These are phyloP conservation scores for Dendroctonus valens DNA, from an alignment of 1,140 invertebrate species.

Conservation along the genomic window DNA sequence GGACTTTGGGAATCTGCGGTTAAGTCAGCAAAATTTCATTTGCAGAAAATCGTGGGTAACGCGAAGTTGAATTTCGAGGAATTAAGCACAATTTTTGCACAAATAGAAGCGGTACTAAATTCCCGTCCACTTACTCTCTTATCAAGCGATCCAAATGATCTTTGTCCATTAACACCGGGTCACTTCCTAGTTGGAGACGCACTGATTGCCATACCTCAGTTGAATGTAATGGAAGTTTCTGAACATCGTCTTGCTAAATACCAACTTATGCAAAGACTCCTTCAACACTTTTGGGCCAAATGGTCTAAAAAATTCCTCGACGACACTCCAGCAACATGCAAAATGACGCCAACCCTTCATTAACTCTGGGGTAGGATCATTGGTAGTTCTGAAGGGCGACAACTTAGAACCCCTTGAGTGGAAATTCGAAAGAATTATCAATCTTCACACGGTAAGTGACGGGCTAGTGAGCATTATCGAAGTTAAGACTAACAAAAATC, in stretches of 20 bases:
- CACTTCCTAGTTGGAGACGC: constrained; percentile 48
- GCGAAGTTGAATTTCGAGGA: constrained; percentile 40
- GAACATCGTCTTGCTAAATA: constrained; percentile 10
- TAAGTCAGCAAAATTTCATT: constrained; percentile 31
- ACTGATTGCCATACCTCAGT: constrained; percentile 33
- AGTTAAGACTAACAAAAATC: no score
- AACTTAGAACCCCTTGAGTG: background rate
- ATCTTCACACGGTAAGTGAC: background rate
- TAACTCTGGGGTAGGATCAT: background rate
- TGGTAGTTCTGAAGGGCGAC: background rate
- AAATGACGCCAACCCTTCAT: constrained; percentile 9
- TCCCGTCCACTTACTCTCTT: constrained; percentile 42
- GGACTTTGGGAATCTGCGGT: constrained; percentile 47
- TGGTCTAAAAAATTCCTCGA: constrained; percentile 39
- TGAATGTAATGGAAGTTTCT: constrained; percentile 1
- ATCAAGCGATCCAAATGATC: constrained; percentile 38
- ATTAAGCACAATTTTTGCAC: constrained; percentile 34
- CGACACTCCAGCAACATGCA: constrained; percentile 32
- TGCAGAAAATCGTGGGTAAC: constrained; percentile 29
- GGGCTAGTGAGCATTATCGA: background rate
- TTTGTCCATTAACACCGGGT: constrained; percentile 41
- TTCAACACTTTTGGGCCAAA: constrained; percentile 40
- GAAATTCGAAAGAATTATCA: background rate
- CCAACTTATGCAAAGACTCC: constrained; percentile 32
- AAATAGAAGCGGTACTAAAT: constrained; percentile 42